Conservation (phyloP, 2,113 vertebrate species). For the Micromys minutus region DNA sequence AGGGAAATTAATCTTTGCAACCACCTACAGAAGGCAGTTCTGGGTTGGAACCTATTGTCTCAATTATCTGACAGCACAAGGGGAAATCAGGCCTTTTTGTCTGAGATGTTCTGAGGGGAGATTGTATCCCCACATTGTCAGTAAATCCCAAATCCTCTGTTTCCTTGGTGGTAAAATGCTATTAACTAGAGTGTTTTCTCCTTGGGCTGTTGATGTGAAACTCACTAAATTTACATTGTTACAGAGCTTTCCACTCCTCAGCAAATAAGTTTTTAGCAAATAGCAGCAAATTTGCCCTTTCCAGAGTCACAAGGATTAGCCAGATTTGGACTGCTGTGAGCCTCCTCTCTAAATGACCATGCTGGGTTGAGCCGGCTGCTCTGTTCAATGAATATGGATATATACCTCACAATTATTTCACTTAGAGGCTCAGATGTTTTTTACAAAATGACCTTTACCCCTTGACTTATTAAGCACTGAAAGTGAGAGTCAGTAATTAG, state of each 20-base stretch:
- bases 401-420: conserved; percentile 7
- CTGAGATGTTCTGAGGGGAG: not conserved
- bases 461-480: conserved; percentile 42
- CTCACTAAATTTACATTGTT: not conserved
- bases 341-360: conserved; percentile 33
- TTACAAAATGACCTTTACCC: conserved; percentile 28
- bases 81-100: not conserved
- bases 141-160: not conserved
- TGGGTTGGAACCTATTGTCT: not conserved
- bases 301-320: conserved; percentile 21
- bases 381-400: not conserved
- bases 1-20: conserved; percentile 26
- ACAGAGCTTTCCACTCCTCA: not conserved
- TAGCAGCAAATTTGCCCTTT: conserved; percentile 36
- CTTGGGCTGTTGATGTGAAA: not conserved
- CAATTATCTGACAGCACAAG: not conserved
- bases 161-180: conserved; percentile 8
- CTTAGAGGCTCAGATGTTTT: conserved; percentile 27
- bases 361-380: conserved; percentile 16
- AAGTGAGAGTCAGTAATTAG: conserved; percentile 12
- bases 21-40: conserved; percentile 11
- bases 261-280: conserved; percentile 44
- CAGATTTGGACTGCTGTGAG: not conserved
- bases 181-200: conserved; percentile 26
- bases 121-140: not conserved